Conservation (phyloP, 2,888 invertebrate species). For the Diabrotica balteata region DNA sequence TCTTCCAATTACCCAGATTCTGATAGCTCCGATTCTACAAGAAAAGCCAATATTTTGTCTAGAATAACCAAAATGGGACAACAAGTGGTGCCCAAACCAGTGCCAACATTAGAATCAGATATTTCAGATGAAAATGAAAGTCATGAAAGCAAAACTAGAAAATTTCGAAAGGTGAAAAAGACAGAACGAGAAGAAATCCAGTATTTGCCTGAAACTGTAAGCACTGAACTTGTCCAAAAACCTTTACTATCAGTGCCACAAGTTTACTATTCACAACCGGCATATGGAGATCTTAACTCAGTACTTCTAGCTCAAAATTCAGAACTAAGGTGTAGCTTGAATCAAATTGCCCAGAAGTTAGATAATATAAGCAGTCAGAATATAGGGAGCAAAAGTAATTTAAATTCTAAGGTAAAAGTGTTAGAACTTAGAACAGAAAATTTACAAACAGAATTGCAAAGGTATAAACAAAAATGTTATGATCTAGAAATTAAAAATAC, state of each 20-base stretch:
- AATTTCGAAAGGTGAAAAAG: conserved; percentile 12
- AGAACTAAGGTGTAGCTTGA: conserved; percentile 70
- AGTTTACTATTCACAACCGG: conserved; percentile 7
- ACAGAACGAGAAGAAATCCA: conserved; percentile 6
- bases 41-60: conserved; percentile 62
- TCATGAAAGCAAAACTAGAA: conserved; percentile 10
- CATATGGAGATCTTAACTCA: conserved; percentile 56
- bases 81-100: conserved; percentile 56
- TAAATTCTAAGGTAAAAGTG: conserved; percentile 56
- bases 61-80: conserved; percentile 69
- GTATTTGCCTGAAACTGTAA: not conserved
- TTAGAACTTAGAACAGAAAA: conserved; percentile 57
- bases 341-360: conserved; percentile 70
- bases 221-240: not conserved
- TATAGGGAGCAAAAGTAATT: conserved; percentile 43
- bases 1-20: conserved; percentile 32
- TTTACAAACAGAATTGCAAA: conserved; percentile 46
- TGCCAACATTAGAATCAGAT: conserved; percentile 34
- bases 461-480: conserved; percentile 35
- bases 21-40: conserved; percentile 43
- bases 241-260: not conserved
- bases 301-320: conserved; percentile 68
- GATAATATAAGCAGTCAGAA: conserved; percentile 61
- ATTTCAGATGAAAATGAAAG: conserved; percentile 44
- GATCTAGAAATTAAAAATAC: conserved; percentile 32